Evolutionary conservation across 2,113 vertebrate genomes (phyloP).

Genomic region (Bos javanicus): DNA sequence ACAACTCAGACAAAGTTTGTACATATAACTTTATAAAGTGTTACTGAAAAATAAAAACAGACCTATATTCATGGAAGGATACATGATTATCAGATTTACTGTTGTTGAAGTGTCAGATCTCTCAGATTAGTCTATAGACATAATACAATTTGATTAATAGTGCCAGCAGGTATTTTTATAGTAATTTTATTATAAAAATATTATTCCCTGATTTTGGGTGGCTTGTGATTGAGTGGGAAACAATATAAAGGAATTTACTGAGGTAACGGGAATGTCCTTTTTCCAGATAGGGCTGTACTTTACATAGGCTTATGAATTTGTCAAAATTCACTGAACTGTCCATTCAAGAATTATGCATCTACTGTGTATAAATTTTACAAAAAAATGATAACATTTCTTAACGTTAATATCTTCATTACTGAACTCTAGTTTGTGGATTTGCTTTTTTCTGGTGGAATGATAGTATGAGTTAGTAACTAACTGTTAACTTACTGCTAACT

Average conservation of each 20-base stretch:
- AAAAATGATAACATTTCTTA: background rate
- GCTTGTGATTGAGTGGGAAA: background rate
- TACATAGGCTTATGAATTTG: background rate
- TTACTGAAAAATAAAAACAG: background rate
- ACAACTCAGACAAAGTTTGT: background rate
- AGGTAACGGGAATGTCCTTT: background rate
- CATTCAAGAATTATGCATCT: background rate
- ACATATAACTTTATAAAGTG: background rate
- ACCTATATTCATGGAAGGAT: background rate
- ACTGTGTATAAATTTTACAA: background rate
- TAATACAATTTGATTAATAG: background rate
- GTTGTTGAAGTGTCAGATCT: background rate
- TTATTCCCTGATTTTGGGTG: background rate
- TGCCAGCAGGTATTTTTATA: background rate
- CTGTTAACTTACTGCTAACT: background rate
- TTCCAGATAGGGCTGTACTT: background rate
- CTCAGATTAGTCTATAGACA: background rate
- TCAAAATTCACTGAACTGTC: background rate
- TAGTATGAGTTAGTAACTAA: background rate
- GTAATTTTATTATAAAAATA: background rate
- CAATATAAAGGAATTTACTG: background rate
- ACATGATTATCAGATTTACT: background rate
- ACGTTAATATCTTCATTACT: background rate
- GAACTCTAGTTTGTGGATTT: background rate
- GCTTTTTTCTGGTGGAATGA: background rate